These are phyloP conservation scores for Clarias macrocephalus DNA, from an alignment of 2,113 vertebrate species.

Conservation along the genomic window DNA sequence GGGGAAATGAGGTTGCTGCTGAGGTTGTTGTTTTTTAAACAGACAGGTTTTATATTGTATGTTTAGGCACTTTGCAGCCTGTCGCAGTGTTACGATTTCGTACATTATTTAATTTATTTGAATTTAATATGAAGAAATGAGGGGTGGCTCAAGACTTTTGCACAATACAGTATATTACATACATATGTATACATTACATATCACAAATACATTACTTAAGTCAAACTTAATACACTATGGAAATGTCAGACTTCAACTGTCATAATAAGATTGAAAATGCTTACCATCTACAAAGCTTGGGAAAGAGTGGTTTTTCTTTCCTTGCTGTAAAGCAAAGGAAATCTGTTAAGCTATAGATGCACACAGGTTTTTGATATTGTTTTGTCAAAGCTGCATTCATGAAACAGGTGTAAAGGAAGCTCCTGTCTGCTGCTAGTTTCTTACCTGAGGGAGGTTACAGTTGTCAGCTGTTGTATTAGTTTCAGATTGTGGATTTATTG, in stretches of 20 bases:
- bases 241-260: not conserved
- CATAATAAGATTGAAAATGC: constrained; percentile 53
- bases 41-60: no score
- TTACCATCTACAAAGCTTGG: constrained; percentile 98
- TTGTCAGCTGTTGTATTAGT: constrained; percentile 42
- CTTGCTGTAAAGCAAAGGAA: constrained; percentile 69
- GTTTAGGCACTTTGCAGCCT: no score
- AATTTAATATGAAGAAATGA: no score
- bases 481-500: constrained; percentile 19
- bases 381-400: constrained; percentile 9
- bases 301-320: constrained; percentile 89
- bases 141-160: no score
- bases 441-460: constrained; percentile 39
- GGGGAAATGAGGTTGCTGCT: no score
- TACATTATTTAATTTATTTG: no score
- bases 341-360: constrained; percentile 18
- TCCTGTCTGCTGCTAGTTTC: not conserved
- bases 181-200: not conserved
- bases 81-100: no score
- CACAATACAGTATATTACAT: not conserved
- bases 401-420: constrained; percentile 9
- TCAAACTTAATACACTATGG: not conserved
- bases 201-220: not conserved
- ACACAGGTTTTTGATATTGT: constrained; percentile 68
- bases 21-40: no score